These are phyloP conservation scores for Octodonta nipae DNA, from an alignment of 2,888 invertebrate genomes.

Conservation along the genomic window DNA sequence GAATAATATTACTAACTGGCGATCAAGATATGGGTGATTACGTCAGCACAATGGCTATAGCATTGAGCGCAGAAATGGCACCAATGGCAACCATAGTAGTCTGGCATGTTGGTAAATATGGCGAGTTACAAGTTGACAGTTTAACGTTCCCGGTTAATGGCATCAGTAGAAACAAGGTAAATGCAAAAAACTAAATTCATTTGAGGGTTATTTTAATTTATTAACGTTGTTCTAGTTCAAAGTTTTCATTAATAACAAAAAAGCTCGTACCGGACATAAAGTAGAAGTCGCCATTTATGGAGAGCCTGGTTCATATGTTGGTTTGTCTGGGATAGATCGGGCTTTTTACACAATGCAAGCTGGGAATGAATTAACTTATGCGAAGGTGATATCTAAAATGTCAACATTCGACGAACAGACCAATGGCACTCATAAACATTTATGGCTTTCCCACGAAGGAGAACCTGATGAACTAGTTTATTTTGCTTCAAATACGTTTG, in stretches of 20 bases:
- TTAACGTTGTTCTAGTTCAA: slow-evolving; percentile 47
- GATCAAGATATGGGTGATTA: slow-evolving; percentile 70
- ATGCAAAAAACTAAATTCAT: slow-evolving; percentile 13
- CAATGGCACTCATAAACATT: slow-evolving; percentile 70
- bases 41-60: slow-evolving; percentile 68
- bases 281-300: slow-evolving; percentile 89
- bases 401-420: slow-evolving; percentile 67
- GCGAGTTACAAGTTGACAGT: slow-evolving; percentile 80
- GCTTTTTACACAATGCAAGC: slow-evolving; percentile 87
- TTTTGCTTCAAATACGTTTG: slow-evolving; percentile 74
- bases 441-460: slow-evolving; percentile 74
- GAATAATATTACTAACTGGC: slow-evolving; percentile 72
- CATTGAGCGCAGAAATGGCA: slow-evolving; percentile 78
- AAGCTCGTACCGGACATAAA: slow-evolving; percentile 82
- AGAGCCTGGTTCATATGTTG: slow-evolving; percentile 88
- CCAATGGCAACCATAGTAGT: slow-evolving; percentile 83
- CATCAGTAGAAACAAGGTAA: slow-evolving; percentile 77
- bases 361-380: slow-evolving; percentile 78
- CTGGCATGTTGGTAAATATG: slow-evolving; percentile 71
- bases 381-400: slow-evolving; percentile 78
- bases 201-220: neutral
- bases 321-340: slow-evolving; percentile 77
- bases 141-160: slow-evolving; percentile 95
- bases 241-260: slow-evolving; percentile 78
- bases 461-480: slow-evolving; percentile 74